These are phyloP conservation scores for Oopsacas minuta DNA, from an alignment of 37 sponge, comb jelly and placozoan genomes.

Conservation along the genomic window DNA sequence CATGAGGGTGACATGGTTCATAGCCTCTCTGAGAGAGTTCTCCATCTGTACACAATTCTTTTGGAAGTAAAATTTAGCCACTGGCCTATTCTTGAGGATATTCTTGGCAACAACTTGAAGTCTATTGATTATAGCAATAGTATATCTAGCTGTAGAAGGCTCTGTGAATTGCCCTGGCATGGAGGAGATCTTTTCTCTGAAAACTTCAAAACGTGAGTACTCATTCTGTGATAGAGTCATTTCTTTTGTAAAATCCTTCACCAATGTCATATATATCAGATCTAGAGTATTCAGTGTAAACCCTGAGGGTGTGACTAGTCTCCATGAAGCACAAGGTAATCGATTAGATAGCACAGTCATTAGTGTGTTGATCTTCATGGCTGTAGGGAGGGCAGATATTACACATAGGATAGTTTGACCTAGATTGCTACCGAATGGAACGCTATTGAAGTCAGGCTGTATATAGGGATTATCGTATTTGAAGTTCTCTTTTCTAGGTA, in stretches of 20 bases:
- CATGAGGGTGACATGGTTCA: not conserved
- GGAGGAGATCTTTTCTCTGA: not conserved
- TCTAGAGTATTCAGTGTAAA: not conserved
- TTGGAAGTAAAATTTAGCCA: not conserved
- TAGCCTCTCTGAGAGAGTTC: not conserved
- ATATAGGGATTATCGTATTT: not conserved
- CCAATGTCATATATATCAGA: not conserved
- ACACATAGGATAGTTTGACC: slow-evolving; percentile 20
- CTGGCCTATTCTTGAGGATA: not conserved
- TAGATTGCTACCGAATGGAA: slow-evolving; percentile 24
- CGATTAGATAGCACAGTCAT: not conserved
- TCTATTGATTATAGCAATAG: not conserved
- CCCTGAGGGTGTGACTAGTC: not conserved
- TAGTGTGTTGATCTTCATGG: slow-evolving; percentile 16
- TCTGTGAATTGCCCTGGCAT: not conserved
- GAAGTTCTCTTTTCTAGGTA: not conserved
- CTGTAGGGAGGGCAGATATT: slow-evolving; percentile 1
- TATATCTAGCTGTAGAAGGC: not conserved
- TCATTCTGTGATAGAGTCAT: not conserved
- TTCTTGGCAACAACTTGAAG: not conserved
- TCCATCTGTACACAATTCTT: not conserved
- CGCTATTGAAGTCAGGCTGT: not conserved
- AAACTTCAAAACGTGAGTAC: not conserved
- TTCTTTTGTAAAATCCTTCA: not conserved
- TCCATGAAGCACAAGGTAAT: not conserved